Base-by-base conservation (phyloP, 2,113 vertebrate species). In the Callipepla squamata region DNA sequence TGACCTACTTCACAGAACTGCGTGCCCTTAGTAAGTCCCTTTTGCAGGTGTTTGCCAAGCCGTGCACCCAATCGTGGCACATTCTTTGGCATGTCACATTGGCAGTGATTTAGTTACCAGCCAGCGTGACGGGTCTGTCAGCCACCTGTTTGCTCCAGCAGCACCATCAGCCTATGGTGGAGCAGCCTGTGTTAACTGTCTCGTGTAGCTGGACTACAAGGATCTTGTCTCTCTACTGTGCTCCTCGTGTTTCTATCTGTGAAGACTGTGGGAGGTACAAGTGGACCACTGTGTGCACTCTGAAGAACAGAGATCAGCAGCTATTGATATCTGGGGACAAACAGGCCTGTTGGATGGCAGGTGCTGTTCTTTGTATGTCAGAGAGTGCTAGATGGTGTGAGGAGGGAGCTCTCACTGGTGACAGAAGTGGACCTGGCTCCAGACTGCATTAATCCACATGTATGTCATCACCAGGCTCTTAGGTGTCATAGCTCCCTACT, bases 161-260 rank as follows among this genome's bases (percentile, higher is more conserved):
- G 11, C 30, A 13, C 38, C 1, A 4, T 53, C 50, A 72, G 1
- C 57, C 42, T 63, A 2, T 0, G 0, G 51, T 38, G 72, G 65
- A 73, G 67, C n/a, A 73, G 21, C 36, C 4, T 21, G 28, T 0
- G 0, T 69, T 87, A 79, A 51, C 38, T 65, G n/a, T 82, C 45
- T 62, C 58, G 65, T 34, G 8, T 11, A 51, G 67, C 36, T 87
- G 23, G 48, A 69, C 51, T 53, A 73, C 36, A 68, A 73, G 28
- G 26, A 57, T 20, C 45, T 82, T 76, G 19, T 50, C 76, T 90
- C 58, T 26, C n/a, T 20, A 19, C 65, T 13, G 0, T 19, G 26
- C 10, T 90, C 36, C 45, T 67, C 17, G 0, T 48, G 45, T 55
- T 25, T 68, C 9, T 40, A 50, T 25, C 36, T 83, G 44, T n/a